Evolutionary conservation across 2,113 vertebrate genomes (phyloP).

Genomic region (Riparia riparia): DNA sequence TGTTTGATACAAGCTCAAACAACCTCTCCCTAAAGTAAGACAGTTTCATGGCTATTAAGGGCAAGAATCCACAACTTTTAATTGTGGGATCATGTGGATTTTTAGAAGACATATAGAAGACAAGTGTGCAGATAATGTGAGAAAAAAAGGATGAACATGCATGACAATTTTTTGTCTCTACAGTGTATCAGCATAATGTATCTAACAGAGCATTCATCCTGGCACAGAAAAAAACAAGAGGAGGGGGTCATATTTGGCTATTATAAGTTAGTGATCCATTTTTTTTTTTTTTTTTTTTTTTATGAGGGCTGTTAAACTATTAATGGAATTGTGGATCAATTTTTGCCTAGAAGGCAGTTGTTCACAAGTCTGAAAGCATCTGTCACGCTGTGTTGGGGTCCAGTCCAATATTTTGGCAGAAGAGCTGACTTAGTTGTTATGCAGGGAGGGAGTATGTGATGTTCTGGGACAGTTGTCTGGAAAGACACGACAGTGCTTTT

Average conservation of each 20-base stretch:
- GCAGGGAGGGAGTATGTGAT: neutral
- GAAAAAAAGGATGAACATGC: neutral
- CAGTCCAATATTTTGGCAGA: neutral
- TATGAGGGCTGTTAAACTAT: neutral
- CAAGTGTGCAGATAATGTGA: neutral
- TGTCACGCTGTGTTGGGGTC: neutral
- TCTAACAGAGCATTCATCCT: neutral
- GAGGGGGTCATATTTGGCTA: neutral
- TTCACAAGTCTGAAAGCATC: neutral
- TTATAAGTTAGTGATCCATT: neutral
- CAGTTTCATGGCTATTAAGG: neutral
- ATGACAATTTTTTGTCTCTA: neutral
- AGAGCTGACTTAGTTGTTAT: neutral
- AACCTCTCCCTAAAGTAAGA: neutral
- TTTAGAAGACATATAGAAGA: neutral
- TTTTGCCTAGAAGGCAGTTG: neutral
- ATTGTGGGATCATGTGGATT: accelerated
- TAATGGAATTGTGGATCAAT: neutral
- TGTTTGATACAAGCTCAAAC: neutral
- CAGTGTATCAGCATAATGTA: neutral
- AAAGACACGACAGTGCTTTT: neutral
- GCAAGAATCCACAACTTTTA: neutral
- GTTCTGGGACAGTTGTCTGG: neutral
- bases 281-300: neutral
- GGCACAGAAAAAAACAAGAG: neutral